Percentiles rank a stretch among this genome's conserved stretches.
These are phyloP conservation scores for Amphiprion ocellaris DNA, from an alignment of 2,113 vertebrate species.

Conservation along the genomic window DNA sequence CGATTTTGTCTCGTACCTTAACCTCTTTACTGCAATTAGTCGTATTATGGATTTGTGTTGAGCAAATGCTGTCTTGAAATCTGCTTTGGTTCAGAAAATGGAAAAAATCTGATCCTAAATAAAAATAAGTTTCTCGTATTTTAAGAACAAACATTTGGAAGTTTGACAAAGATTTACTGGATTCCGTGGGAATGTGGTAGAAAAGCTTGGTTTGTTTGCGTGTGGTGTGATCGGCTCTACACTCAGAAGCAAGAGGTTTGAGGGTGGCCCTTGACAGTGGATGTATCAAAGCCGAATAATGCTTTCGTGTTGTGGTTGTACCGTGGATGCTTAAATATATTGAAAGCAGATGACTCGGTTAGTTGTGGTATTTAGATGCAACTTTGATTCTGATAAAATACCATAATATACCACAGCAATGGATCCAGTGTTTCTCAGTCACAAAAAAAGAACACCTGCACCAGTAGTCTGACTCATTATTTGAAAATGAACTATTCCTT, in stretches of 20 bases:
- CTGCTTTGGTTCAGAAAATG: slow-evolving; percentile 15
- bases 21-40: slow-evolving; percentile 23
- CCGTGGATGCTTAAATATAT: slow-evolving; percentile 1
- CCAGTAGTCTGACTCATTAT: no score
- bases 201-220: slow-evolving; percentile 22
- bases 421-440: background rate
- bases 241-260: background rate
- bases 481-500: no score
- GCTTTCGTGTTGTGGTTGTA: background rate
- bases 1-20: slow-evolving; percentile 25
- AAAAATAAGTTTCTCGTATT: slow-evolving; percentile 7
- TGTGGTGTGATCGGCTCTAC: background rate
- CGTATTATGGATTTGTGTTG: slow-evolving; percentile 7
- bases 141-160: slow-evolving; percentile 9
- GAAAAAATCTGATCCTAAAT: background rate
- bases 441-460: background rate
- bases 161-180: background rate
- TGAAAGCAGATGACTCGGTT: slow-evolving; percentile 22
- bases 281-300: background rate
- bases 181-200: slow-evolving; percentile 11
- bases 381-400: slow-evolving; percentile 17
- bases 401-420: background rate
- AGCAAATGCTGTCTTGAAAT: slow-evolving; percentile 2
- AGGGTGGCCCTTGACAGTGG: background rate
- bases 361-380: slow-evolving; percentile 1